These are phyloP conservation scores for Lithosia quadra DNA, from an alignment of 2,888 invertebrate species.

Conservation along the genomic window DNA sequence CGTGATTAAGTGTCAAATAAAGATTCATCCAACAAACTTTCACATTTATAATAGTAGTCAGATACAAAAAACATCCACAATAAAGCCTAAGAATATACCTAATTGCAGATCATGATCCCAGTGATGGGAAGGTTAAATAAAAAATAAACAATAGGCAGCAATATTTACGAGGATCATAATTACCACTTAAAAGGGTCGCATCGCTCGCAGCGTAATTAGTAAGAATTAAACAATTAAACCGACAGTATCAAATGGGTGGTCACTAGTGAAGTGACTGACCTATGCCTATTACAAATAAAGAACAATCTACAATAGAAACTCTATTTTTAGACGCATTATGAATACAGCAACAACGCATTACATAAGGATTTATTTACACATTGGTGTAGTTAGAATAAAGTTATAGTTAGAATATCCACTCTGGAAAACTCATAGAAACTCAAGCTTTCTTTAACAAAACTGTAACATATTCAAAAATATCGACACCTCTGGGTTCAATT, in stretches of 20 bases:
- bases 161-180: slow-evolving; percentile 38
- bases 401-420: background rate
- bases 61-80: background rate
- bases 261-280: slow-evolving; percentile 26
- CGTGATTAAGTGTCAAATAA: too few species aligned
- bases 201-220: slow-evolving; percentile 58
- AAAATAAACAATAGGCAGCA: slow-evolving; percentile 26
- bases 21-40: background rate
- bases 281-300: slow-evolving; percentile 20
- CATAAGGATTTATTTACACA: background rate
- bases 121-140: slow-evolving; percentile 7
- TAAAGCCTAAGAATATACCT: background rate
- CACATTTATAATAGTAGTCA: background rate
- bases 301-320: slow-evolving; percentile 6
- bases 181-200: slow-evolving; percentile 39
- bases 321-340: slow-evolving; percentile 10
- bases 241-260: slow-evolving; percentile 43
- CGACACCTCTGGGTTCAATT: too few species aligned
- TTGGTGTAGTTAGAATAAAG: background rate
- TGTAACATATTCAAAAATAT: background rate
- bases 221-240: slow-evolving; percentile 70
- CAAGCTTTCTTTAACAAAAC: background rate
- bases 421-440: too few species aligned
- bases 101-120: background rate
- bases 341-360: background rate